These are phyloP conservation scores for Limanda limanda DNA, from an alignment of 2,113 vertebrate genomes.

Conservation along the genomic window DNA sequence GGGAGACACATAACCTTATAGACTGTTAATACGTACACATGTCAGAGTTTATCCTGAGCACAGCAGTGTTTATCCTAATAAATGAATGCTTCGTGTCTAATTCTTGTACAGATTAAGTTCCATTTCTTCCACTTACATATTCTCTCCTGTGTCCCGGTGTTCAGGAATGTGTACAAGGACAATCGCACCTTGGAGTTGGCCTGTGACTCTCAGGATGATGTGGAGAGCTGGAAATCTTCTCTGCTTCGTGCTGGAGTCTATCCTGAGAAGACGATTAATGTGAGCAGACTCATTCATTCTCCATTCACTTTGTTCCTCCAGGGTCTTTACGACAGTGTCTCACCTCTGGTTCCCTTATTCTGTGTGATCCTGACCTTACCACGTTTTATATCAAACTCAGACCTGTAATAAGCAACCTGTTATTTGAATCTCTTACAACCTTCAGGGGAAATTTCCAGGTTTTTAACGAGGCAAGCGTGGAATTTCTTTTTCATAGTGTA, in stretches of 20 bases:
- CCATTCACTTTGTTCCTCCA: background rate
- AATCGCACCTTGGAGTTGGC: slow-evolving; percentile 96
- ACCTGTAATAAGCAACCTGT: background rate
- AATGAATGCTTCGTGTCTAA: background rate
- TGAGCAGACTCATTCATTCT: slow-evolving; percentile 76
- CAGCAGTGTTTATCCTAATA: background rate
- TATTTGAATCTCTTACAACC: background rate
- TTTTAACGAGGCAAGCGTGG: background rate
- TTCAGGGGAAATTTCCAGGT: background rate
- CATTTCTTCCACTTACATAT: background rate
- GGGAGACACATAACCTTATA: slow-evolving; percentile 15
- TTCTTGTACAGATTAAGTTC: background rate
- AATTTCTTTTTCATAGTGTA: background rate
- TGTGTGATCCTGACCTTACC: background rate
- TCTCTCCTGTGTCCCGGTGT: slow-evolving; percentile 15
- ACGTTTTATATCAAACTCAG: background rate
- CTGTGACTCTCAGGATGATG: slow-evolving; percentile 95
- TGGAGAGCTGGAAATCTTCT: slow-evolving; percentile 98
- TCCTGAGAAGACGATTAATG: slow-evolving; percentile 89
- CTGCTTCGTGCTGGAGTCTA: slow-evolving; percentile 95
- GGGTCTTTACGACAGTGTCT: background rate
- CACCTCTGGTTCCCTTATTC: background rate
- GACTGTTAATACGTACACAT: slow-evolving; percentile 43
- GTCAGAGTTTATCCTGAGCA: background rate
- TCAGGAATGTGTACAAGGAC: slow-evolving; percentile 98